phyloP scores from a whole-genome alignment of 2,888 invertebrate genomes.

The Ophion costatus region DNA sequence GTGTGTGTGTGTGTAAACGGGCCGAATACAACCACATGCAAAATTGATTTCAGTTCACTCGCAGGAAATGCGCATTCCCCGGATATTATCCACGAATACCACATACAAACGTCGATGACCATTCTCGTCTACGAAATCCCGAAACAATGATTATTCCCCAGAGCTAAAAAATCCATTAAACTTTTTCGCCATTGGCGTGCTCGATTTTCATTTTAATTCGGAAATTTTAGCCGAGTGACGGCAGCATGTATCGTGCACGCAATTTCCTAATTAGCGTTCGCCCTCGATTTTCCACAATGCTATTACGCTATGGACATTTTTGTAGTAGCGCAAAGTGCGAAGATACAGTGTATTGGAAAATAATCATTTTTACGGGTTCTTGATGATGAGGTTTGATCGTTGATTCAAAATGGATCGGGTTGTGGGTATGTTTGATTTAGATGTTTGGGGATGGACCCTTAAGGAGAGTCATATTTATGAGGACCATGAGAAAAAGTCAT shows the following conservation, averaged over 20 bases:
- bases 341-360: no score
- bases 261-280: constrained; percentile 25
- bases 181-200: constrained; percentile 43
- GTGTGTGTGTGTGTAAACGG: constrained; percentile 17
- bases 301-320: neutral
- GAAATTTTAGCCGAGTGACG: constrained; percentile 4
- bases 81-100: constrained; percentile 59
- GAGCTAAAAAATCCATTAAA: constrained; percentile 44
- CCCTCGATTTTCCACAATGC: neutral
- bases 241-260: neutral
- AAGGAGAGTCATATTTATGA: no score
- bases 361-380: no score
- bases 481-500: no score
- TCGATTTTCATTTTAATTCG: neutral
- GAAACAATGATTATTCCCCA: constrained; percentile 21
- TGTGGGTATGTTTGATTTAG: no score
- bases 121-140: constrained; percentile 13
- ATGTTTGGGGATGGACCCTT: no score
- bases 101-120: constrained; percentile 15
- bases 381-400: no score
- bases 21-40: constrained; percentile 35
- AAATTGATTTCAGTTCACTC: constrained; percentile 65
- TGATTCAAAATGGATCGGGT: no score
- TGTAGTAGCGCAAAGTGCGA: neutral
- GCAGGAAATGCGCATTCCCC: constrained; percentile 68